Evolutionary conservation across 37 sponge, comb jelly and placozoan genomes (phyloP).

Genomic region (Haliclona indistincta): DNA sequence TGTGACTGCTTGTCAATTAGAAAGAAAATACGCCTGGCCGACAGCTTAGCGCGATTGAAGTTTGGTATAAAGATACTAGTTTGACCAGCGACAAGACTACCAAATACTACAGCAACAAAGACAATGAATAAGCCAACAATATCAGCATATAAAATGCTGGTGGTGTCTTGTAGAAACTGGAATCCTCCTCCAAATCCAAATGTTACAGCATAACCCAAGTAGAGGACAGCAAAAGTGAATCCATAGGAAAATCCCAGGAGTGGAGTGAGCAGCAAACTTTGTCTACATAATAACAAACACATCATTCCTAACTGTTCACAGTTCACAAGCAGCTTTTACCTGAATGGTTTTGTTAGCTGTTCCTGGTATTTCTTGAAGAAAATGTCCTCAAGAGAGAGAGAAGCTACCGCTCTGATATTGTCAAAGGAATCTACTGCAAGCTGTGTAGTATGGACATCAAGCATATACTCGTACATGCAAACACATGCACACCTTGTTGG

Average conservation of each 20-base stretch:
- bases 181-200: conserved; percentile 25
- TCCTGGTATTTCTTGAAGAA: conserved; percentile 36
- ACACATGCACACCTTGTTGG: conserved; percentile 13
- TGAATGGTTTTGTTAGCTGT: conserved; percentile 40
- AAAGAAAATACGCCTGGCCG: conserved; percentile 68
- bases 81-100: conserved; percentile 80
- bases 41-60: conserved; percentile 61
- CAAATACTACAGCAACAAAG: conserved; percentile 89
- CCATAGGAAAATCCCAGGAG: conserved; percentile 56
- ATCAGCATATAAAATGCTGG: background rate
- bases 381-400: conserved; percentile 60
- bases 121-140: background rate
- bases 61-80: conserved; percentile 81
- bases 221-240: conserved; percentile 56
- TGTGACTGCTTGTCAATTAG: conserved; percentile 51
- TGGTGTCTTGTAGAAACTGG: background rate
- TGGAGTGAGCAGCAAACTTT: background rate
- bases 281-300: no score
- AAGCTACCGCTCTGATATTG: conserved; percentile 77
- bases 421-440: conserved; percentile 67
- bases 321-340: no score
- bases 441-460: background rate
- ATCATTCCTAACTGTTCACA: no score
- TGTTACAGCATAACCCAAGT: conserved; percentile 34
- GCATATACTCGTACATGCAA: background rate